These are phyloP conservation scores for Lepisosteus oculatus DNA, from an alignment of 2,113 vertebrate genomes.

Conservation along the genomic window DNA sequence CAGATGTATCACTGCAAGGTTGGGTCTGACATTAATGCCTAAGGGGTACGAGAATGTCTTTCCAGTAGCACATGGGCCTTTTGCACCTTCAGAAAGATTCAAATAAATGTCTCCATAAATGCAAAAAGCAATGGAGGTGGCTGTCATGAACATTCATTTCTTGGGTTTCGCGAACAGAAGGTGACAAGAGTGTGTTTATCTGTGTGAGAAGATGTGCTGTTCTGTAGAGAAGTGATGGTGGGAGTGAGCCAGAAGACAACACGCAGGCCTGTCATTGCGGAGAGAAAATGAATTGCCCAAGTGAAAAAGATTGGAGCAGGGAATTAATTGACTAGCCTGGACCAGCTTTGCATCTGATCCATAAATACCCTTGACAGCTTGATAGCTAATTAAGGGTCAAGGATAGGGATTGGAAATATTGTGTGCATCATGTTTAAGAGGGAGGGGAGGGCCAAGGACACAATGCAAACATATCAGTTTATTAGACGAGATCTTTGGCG, in stretches of 20 bases:
- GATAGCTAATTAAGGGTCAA: not conserved
- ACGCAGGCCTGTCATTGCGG: not conserved
- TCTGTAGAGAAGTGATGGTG: not conserved
- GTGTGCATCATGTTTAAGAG: not conserved
- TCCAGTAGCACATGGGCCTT: no score
- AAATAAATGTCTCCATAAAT: no score
- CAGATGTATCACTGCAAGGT: no score
- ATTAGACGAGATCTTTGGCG: not conserved
- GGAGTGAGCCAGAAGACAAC: not conserved
- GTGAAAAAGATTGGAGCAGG: not conserved
- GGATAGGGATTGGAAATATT: not conserved
- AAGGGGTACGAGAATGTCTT: no score
- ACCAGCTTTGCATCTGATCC: not conserved
- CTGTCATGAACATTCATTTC: no score
- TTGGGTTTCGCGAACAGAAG: no score
- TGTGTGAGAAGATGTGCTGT: no score
- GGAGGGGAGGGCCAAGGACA: not conserved
- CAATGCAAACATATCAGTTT: not conserved
- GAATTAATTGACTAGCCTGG: not conserved
- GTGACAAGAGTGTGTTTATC: no score
- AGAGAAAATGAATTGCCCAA: not conserved
- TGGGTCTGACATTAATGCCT: no score
- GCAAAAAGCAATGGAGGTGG: no score
- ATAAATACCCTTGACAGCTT: not conserved
- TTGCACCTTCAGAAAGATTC: no score